phyloP scores from a whole-genome alignment of 2,113 vertebrate genomes.

The Monarcha castaneiventris region DNA sequence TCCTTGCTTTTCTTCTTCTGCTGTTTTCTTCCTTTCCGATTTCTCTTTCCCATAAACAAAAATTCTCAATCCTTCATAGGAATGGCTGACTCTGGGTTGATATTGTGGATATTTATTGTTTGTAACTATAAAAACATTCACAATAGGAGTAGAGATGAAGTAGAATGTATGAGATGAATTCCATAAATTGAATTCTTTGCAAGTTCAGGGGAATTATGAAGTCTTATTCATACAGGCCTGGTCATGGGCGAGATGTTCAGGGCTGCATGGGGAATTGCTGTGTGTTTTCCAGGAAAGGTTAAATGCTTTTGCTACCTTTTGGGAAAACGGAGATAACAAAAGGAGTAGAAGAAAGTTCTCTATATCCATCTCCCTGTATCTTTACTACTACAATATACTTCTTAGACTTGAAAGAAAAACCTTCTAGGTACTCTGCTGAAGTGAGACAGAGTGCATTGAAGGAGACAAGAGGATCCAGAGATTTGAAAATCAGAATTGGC shows the following conservation, averaged over 20 bases:
- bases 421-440: neutral
- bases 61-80: neutral
- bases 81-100: conserved; percentile 2
- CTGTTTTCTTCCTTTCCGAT: neutral
- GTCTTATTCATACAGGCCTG: neutral
- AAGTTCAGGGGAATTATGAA: neutral
- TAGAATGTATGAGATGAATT: conserved; percentile 8
- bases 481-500: neutral
- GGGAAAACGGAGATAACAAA: neutral
- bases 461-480: neutral
- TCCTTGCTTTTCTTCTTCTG: neutral
- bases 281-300: neutral
- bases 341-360: neutral
- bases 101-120: conserved; percentile 6
- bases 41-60: neutral
- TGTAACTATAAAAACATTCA: neutral
- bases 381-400: neutral
- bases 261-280: neutral
- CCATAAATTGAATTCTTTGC: neutral
- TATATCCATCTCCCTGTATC: neutral
- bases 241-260: neutral
- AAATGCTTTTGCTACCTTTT: neutral
- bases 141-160: neutral
- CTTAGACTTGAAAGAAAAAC: neutral
- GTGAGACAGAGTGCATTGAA: neutral